Evolutionary conservation across 1,140 invertebrate genomes (phyloP).

Genomic region (Drosophila chauvacae): DNA sequence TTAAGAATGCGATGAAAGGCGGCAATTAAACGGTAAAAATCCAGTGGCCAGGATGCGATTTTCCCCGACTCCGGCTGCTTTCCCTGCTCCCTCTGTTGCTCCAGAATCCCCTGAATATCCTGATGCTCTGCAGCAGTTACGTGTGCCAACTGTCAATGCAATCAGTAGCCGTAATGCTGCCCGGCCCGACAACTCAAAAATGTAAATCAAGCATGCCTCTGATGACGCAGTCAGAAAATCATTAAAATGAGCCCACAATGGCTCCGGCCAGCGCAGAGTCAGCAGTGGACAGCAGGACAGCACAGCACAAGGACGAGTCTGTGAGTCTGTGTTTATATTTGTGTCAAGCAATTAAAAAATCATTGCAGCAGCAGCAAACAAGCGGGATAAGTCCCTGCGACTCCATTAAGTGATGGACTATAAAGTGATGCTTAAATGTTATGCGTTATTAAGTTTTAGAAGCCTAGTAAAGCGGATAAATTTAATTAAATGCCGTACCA

Average conservation of each 20-base stretch:
- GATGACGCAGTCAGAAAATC: constrained; percentile 57
- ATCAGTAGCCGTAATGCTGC: constrained; percentile 49
- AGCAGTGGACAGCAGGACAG: constrained; percentile 20
- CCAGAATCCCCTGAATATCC: constrained; percentile 20
- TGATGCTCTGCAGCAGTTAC: constrained; percentile 50
- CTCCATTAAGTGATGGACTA: background rate
- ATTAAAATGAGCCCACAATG: constrained; percentile 58
- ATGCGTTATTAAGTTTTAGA: background rate
- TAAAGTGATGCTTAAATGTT: background rate
- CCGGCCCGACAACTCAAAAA: constrained; percentile 51
- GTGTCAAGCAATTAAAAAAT: constrained; percentile 62
- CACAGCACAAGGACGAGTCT: constrained; percentile 19
- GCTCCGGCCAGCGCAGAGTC: constrained; percentile 30
- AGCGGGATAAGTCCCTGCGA: constrained; percentile 8
- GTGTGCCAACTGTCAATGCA: constrained; percentile 56
- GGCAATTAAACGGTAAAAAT: constrained; percentile 59
- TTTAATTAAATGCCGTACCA: background rate
- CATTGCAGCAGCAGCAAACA: constrained; percentile 53
- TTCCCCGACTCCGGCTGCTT: background rate
- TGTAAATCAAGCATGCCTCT: constrained; percentile 58
- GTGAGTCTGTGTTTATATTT: constrained; percentile 56
- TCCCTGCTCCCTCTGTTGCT: too few species aligned
- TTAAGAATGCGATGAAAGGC: constrained; percentile 55
- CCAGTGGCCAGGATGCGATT: constrained; percentile 34
- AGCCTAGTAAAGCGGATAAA: background rate